Percentiles rank a stretch among this genome's conserved stretches.
phyloP scores from a whole-genome alignment of 2,113 vertebrate species.

The Polypterus senegalus region DNA sequence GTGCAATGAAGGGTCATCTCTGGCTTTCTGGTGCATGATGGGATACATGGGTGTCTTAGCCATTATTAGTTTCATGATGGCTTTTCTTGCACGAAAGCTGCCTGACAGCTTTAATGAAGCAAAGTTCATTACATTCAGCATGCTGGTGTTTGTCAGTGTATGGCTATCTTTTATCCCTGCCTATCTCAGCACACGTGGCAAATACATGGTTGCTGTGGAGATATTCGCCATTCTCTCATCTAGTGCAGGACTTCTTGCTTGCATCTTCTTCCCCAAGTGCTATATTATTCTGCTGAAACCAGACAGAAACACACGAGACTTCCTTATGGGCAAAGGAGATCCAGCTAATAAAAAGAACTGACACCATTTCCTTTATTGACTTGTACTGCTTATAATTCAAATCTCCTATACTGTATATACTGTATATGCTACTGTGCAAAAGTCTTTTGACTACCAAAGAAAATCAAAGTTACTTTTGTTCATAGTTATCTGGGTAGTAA shows the following conservation, averaged over 20 bases:
- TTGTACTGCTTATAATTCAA: too few species aligned
- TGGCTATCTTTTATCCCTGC: constrained; percentile 52
- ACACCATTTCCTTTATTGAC: too few species aligned
- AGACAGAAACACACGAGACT: constrained; percentile 40
- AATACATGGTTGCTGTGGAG: constrained; percentile 39
- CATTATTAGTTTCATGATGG: constrained; percentile 38
- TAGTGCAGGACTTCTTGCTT: constrained; percentile 37
- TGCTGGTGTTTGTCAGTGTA: constrained; percentile 52
- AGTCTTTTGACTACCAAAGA: too few species aligned
- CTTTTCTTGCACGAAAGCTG: constrained; percentile 49
- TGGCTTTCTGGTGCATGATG: constrained; percentile 39
- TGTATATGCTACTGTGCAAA: too few species aligned
- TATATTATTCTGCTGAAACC: constrained; percentile 47
- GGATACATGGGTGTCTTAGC: constrained; percentile 54
- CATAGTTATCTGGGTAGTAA: too few species aligned
- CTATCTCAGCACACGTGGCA: constrained; percentile 45
- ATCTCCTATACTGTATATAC: too few species aligned
- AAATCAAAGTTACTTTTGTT: too few species aligned
- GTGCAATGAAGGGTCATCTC: constrained; percentile 40
- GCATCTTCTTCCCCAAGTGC: constrained; percentile 50
- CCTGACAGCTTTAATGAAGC: constrained; percentile 41
- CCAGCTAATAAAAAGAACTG: too few species aligned
- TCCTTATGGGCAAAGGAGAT: constrained; percentile 30
- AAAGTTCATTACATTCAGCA: constrained; percentile 54
- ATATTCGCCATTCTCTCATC: constrained; percentile 51